Evolutionary conservation across 2,113 vertebrate genomes (phyloP).

Genomic region (Epinephelus cyanopodus): DNA sequence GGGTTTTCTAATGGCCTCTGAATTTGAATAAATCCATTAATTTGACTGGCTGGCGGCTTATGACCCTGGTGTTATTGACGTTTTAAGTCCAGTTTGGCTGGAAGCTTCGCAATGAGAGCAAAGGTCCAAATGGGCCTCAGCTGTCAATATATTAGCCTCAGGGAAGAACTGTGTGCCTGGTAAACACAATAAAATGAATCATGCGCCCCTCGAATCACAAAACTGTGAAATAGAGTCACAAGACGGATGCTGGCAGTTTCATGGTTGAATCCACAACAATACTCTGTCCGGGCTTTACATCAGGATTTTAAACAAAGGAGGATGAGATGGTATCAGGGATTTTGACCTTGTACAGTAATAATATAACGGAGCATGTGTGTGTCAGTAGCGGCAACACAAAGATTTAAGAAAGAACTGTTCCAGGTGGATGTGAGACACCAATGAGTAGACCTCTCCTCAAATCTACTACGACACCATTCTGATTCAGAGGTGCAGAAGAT

Average conservation of each 20-base stretch:
- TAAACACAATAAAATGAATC: constrained; percentile 41
- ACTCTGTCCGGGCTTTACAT: not conserved
- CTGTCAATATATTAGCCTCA: constrained; percentile 49
- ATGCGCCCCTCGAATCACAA: constrained; percentile 25
- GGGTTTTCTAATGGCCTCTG: not conserved
- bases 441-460: not conserved
- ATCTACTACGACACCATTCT: too few relatives aligned
- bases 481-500: too few relatives aligned
- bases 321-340: not conserved
- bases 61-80: constrained; percentile 45
- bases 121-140: constrained; percentile 49
- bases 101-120: constrained; percentile 38
- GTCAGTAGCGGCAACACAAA: constrained; percentile 5
- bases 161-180: constrained; percentile 30
- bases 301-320: constrained; percentile 7
- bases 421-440: not conserved
- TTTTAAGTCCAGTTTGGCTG: constrained; percentile 44
- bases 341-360: not conserved
- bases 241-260: constrained; percentile 23
- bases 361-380: not conserved
- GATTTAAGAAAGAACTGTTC: too few relatives aligned
- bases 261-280: constrained; percentile 19
- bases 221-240: constrained; percentile 43
- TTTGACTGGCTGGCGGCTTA: constrained; percentile 1
- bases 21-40: constrained; percentile 32